Evolutionary conservation across 2,797 vertebrate species (phyloP), one percentile per base, ranked within the genome.

Genomic region (Triplophysa yarkandensis): DNA sequence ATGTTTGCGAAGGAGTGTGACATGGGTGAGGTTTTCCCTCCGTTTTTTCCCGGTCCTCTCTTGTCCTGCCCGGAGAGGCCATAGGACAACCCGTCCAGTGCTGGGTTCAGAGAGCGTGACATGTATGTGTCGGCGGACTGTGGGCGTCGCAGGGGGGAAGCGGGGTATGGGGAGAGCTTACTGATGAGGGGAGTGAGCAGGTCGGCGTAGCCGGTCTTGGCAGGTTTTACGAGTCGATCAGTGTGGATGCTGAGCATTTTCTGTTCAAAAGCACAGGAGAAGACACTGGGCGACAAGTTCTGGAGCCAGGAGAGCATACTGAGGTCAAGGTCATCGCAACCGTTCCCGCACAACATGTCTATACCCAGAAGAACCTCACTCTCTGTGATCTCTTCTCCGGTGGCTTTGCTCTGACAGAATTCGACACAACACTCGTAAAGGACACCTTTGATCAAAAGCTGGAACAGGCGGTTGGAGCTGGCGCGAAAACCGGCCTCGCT

Each of bases 401-500:
- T 99, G 10, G 98, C 98, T 88, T 96, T 97, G 89, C 97, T 98
- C 90, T 99, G 98, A 89, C 98, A 99, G 91, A 98, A 98, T 76
- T 99, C 97, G 78, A 99, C 97, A n/a, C 97, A 98, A 87, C 96
- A 98, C 72, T 99, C 98, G 4, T 99, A 99, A 13, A 99, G 93
- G 17, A 99, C 89, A 17, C 98, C 98, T 81, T 99, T 99, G 83
- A 98, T 96, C 7, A 98, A 92, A 11, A 99, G 95, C 88, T 99
- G 98, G 87, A 99, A 98, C 62, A 99, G 92, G 30, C 98, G 93
- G 72, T 99, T 95, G 81, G 86, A 92, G 78, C 96, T 97, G 48
- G 98, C 96, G 88, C 96, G 96, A 89, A 99, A 99, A 41, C 98
- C 98, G 0, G 98, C 98, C 85, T 99, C 97, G 6, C 98, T 99